Evolutionary conservation across 2,888 invertebrate species (phyloP), one percentile per base, ranked within the genome.

Genomic region (Ischnura elegans): DNA sequence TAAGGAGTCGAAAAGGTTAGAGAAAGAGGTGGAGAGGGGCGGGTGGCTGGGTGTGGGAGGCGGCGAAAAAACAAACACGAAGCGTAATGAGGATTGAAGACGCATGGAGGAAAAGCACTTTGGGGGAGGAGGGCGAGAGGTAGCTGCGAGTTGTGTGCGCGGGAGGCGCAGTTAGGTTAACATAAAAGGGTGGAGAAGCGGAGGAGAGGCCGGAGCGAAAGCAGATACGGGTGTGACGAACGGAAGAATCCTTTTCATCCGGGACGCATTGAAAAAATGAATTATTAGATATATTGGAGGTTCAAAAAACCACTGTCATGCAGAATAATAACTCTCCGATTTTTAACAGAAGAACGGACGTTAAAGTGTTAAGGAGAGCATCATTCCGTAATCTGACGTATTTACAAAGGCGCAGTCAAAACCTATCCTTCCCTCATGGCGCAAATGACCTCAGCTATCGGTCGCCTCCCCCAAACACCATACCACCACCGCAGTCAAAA

Each of bases 1-100:
- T 90, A 61, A 76, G 90, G 61, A 90, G 61, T 90, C 61, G 61
- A 90, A 90, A 90, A 90, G 61, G 55, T 90, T 61, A 61, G 13
- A 19, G 51, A 8, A 19, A 51, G 51, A 47, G n/a, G n/a, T n/a
- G n/a, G 47, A 51, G 55, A 45, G 55, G 43, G 43, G 51, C 55
- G 61, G 29, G 36, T 76, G 76, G 76, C 29, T 36, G 51, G 55
- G 61, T 76, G 36, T 76, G 76, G 76, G 76, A 51, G 51, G 55
- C 16, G 51, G 55, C 16, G 55, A 8, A 36, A 87, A 55, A 36
- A 61, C 87, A 46, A 87, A 87, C 10, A 42, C 36, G 87, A 87
- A 87, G 47, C 55, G 19, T 42, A 87, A 36, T 51, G 51, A 21
- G 42, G 86, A 86, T 86, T 46, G 46, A n/a, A 51, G 46, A 46